Conservation (phyloP, 1,140 invertebrate genomes). For the Augochlora pura region DNA sequence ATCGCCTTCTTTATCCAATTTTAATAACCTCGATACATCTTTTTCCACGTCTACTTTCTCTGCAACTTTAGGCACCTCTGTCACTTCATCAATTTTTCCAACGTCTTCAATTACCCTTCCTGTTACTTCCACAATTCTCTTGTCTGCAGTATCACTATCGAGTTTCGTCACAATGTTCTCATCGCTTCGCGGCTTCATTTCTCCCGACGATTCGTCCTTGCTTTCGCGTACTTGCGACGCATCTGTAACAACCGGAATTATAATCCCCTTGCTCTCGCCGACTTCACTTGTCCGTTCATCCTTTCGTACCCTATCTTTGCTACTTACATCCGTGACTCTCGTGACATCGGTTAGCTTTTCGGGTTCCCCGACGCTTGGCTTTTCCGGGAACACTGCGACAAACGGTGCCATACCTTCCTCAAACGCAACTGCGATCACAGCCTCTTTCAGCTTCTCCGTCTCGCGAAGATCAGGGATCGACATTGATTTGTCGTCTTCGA, state of each 20-base stretch:
- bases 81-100: background rate
- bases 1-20: background rate
- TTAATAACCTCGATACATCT: too few species aligned
- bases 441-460: background rate
- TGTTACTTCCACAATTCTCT: background rate
- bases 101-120: background rate
- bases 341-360: too few species aligned
- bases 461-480: too few species aligned
- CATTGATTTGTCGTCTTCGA: background rate
- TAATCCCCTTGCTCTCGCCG: background rate
- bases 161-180: background rate
- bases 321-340: background rate
- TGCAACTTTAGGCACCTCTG: background rate
- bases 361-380: background rate
- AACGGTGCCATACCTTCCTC: background rate
- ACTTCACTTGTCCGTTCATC: background rate
- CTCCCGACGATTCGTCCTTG: background rate
- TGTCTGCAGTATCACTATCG: background rate
- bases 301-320: background rate
- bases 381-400: background rate
- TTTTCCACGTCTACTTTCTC: background rate
- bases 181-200: background rate
- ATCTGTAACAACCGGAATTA: background rate
- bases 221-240: background rate
- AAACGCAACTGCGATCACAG: too few species aligned